Percentiles rank a stretch among this genome's conserved stretches.
These are phyloP conservation scores for Turritopsis rubra DNA, from an alignment of 30 jellyfish, hydroid and myxozoan genomes.

Conservation along the genomic window DNA sequence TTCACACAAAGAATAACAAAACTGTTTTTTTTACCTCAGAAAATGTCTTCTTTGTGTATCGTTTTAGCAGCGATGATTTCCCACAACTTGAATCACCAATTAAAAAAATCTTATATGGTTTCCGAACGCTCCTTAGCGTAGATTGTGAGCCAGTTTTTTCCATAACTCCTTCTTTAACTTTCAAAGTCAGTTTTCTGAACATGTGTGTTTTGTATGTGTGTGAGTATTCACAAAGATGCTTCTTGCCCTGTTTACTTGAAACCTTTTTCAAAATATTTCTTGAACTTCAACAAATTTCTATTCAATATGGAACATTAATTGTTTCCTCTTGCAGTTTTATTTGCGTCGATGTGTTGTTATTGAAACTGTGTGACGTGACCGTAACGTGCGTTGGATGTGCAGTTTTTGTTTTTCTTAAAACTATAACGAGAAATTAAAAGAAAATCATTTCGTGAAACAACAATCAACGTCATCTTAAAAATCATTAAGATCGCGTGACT, in stretches of 20 bases:
- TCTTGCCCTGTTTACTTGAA: background rate
- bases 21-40: constrained; percentile 9
- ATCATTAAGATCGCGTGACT: background rate
- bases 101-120: constrained; percentile 9
- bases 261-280: background rate
- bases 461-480: background rate
- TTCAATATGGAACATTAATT: background rate
- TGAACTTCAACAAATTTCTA: background rate
- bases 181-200: background rate
- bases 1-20: background rate
- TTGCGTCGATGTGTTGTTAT: background rate
- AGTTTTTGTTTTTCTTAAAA: background rate
- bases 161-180: background rate
- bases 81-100: constrained; percentile 33
- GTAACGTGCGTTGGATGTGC: background rate
- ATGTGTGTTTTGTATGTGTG: background rate
- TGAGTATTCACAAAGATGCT: background rate
- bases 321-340: background rate
- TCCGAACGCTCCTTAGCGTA: background rate
- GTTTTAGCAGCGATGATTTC: constrained; percentile 17
- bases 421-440: background rate
- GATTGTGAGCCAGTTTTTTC: background rate
- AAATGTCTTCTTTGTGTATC: constrained; percentile 17
- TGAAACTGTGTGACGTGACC: background rate
- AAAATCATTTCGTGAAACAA: background rate